A percentile compares a stretch with the other conserved stretches of the same genome.
Evolutionary conservation across 2,113 vertebrate species (phyloP).

Genomic region (Cynocephalus volans): DNA sequence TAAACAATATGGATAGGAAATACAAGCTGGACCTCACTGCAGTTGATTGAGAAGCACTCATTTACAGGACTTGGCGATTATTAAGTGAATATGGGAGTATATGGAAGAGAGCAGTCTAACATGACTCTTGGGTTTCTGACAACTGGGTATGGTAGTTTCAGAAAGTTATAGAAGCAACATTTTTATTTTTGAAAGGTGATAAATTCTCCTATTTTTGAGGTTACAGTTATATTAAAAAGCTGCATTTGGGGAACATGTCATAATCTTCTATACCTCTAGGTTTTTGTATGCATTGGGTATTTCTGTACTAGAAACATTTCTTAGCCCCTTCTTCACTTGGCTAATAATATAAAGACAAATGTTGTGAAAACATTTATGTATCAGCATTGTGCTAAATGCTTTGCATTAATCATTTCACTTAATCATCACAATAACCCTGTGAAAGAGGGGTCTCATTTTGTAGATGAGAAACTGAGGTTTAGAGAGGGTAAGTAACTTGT

Average conservation of each 20-base stretch:
- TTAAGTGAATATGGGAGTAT: not conserved
- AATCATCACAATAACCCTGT: not conserved
- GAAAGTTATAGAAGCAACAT: slow-evolving; percentile 2
- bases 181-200: not conserved
- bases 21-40: not conserved
- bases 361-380: slow-evolving; percentile 6
- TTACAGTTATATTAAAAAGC: not conserved
- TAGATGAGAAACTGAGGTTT: not conserved
- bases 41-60: not conserved
- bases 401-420: not conserved
- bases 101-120: not conserved
- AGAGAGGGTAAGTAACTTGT: not conserved
- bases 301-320: not conserved
- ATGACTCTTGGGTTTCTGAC: not conserved
- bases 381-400: not conserved
- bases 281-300: not conserved
- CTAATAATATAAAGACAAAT: not conserved
- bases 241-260: not conserved
- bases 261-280: not conserved
- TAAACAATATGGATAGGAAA: not conserved
- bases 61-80: not conserved
- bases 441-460: not conserved
- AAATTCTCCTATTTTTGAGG: slow-evolving; percentile 33
- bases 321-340: not conserved
- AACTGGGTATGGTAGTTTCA: not conserved